Evolutionary conservation across 2,113 vertebrate species (phyloP), one percentile per base, ranked within the genome.

Genomic region (Arenaria interpres): DNA sequence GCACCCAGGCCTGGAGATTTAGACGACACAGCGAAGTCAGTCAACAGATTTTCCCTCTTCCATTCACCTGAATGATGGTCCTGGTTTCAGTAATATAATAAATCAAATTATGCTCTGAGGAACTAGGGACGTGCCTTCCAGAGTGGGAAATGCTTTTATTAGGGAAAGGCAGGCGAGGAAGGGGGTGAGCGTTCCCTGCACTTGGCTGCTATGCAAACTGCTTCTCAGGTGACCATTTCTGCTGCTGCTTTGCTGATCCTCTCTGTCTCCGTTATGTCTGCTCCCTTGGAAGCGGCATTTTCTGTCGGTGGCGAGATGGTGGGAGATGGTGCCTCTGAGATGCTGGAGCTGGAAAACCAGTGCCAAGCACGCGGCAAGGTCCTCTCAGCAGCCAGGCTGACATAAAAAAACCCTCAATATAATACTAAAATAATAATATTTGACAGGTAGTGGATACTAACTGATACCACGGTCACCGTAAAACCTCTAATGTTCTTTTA

Each of bases 391-490:
- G 68, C 23, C 69, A 72, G 33, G 19, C 30, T 90, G 60, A 45
- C 25, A 18, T 39, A 37, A 82, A 60, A 62, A 64, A 33, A 0
- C 3, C n/a, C 62, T 77, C 39, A 12, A 10, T 33, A 43, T 64
- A 17, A 27, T 72, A 39, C 63, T 89, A 68, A 6, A 54, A 68
- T 45, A 41, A 39, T 33, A 37, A 68, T 27, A 30, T 56, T 39
- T 51, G 72, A 20, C 35, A 46, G 54, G 37, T 24, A 46, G 51
- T 14, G 11, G 46, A 63, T 66, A 51, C 3, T 6, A 30, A 67
- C 12, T 2, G 4, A 68, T 57, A 32, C 17, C 6, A 22, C 13
- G 5, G 25, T 4, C 28, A 17, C 32, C 0, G 0, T 24, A 30
- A 53, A 68, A 60, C 20, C 27, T 25, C 32, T 35, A 12, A 74